A percentile compares a stretch with the other conserved stretches of the same genome.
phyloP scores from a whole-genome alignment of 2,888 invertebrate species.

The Cistogaster globosa region DNA sequence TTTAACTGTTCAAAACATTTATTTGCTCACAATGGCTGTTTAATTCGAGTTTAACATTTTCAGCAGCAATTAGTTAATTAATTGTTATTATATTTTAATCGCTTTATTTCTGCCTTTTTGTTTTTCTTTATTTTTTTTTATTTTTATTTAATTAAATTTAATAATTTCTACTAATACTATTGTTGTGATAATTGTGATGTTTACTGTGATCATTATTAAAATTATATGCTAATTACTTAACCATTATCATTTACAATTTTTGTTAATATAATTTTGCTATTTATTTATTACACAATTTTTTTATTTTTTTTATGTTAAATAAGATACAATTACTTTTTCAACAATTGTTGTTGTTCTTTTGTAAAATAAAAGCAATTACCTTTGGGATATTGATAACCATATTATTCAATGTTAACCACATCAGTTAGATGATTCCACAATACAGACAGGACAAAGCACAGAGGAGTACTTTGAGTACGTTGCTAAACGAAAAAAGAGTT shows the following conservation, averaged over 20 bases:
- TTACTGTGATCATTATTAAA: conserved; percentile 17
- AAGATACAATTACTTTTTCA: neutral
- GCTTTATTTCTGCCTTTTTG: too few species aligned
- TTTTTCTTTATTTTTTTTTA: too few species aligned
- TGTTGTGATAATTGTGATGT: neutral
- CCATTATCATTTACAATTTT: conserved; percentile 57
- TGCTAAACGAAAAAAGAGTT: too few species aligned
- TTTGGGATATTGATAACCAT: conserved; percentile 53
- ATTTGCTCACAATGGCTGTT: too few species aligned
- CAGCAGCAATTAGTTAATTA: conserved; percentile 46
- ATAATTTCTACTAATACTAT: too few species aligned
- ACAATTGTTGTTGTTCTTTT: conserved; percentile 2
- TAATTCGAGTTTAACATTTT: too few species aligned
- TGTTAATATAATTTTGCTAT: conserved; percentile 3
- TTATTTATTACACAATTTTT: conserved; percentile 32
- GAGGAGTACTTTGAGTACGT: too few species aligned
- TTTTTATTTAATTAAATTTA: conserved; percentile 37
- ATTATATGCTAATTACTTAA: conserved; percentile 61
- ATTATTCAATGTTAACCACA: conserved; percentile 52
- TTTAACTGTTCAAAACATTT: too few species aligned
- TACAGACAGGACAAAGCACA: too few species aligned
- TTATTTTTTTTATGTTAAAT: neutral
- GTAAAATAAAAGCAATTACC: conserved; percentile 53
- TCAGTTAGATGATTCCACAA: conserved; percentile 11
- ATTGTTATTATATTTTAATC: conserved; percentile 62